Base-by-base conservation (phyloP, 2,797 vertebrate species). In the Phrynocephalus vlangalii region DNA sequence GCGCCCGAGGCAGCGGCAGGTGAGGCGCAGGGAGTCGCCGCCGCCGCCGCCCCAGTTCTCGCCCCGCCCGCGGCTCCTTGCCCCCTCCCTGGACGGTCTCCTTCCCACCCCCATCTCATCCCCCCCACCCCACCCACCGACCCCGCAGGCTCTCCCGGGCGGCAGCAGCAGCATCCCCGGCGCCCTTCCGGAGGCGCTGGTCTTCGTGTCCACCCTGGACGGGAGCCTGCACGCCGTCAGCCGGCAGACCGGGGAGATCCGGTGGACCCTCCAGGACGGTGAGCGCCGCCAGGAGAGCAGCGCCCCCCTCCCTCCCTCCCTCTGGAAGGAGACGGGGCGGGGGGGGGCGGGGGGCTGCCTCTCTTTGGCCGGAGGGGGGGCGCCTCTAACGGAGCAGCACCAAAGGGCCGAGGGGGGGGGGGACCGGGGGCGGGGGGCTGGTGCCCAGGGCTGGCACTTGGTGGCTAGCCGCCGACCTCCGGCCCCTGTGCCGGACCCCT, bases 191-290 rank as follows among this genome's bases (percentile, higher is more conserved):
- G 99, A 99, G 92, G 97, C 97, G 0, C 97, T 99, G 85, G 96
- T 99, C 83, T 98, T 99, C 0, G 93, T 99, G 56, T 99, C 99
- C 3, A 99, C 99, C 0, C 96, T 99, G 94, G 99, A 99, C 11
- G 99, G 99, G 22, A 98, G 94, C 94, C 97, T 99, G 67, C 99
- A 99, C 0, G 99, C 99, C 0, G 97, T 99, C 91, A 99, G 97
- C 95, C 99, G 98, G 95, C 97, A 97, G 94, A 98, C 98, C 0
- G 99, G 99, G 28, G 97, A 98, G 92, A 95, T 99, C 95, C 97
- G 98, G 92, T 99, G 99, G 99, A 99, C 98, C 0, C 96, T 99
- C 60, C 97, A 97, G 96, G 98, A 99, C 79, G 98, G 99, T 99
- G 94, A 95, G 96, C 76, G 96, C 79, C 2, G 30, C 20, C 56